Conservation (phyloP, 2,797 vertebrate species). For the Siniperca obscura region DNA sequence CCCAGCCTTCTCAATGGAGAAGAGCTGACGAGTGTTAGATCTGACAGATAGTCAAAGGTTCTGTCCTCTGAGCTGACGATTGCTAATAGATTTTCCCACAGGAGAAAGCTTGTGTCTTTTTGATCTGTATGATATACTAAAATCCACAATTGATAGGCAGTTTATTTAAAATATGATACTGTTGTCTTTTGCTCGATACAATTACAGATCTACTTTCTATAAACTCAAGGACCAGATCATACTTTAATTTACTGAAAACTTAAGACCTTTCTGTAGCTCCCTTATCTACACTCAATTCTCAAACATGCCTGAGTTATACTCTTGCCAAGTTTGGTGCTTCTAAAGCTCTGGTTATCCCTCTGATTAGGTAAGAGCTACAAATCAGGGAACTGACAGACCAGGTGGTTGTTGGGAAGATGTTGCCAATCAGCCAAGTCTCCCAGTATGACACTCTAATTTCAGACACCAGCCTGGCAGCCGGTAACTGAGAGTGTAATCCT, state of each 20-base stretch:
- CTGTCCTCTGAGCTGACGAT: constrained; percentile 53
- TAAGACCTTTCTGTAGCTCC: not conserved
- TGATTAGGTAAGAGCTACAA: constrained; percentile 56
- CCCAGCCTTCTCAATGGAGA: constrained; percentile 68
- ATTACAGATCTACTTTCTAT: constrained; percentile 12
- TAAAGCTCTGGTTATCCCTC: constrained; percentile 55
- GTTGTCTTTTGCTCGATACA: constrained; percentile 12
- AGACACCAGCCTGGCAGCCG: constrained; percentile 50
- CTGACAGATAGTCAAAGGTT: constrained; percentile 74
- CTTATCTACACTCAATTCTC: constrained; percentile 20
- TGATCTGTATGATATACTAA: constrained; percentile 17
- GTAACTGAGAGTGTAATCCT: constrained; percentile 69
- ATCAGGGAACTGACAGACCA: constrained; percentile 25
- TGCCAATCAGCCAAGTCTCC: constrained; percentile 43
- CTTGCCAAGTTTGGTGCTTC: constrained; percentile 16
- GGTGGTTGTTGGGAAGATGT: constrained; percentile 48
- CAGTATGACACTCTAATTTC: constrained; percentile 58
- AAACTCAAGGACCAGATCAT: constrained; percentile 3
- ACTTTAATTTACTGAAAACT: constrained; percentile 5
- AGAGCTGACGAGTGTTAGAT: constrained; percentile 68
- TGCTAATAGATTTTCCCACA: constrained; percentile 63
- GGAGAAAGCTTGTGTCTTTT: constrained; percentile 26
- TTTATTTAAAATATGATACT: constrained; percentile 5
- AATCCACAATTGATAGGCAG: constrained; percentile 18
- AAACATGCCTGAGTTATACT: constrained; percentile 21